Conservation (phyloP, 2,113 vertebrate species). For the Paradisaea rubra region DNA sequence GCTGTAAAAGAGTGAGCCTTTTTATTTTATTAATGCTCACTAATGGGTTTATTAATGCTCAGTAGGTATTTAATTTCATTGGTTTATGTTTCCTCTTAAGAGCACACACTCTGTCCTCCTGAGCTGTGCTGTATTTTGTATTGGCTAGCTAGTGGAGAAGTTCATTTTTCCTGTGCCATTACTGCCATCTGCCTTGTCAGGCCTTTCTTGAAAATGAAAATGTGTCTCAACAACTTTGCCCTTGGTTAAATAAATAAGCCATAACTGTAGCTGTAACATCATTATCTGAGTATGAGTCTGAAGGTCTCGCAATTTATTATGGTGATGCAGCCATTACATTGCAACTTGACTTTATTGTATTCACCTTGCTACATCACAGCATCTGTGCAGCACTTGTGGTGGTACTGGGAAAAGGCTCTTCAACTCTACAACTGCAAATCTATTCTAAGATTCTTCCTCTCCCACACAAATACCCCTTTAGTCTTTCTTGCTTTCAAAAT, state of each 20-base stretch:
- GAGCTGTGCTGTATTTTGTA: neutral
- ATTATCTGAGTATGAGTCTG: conserved; percentile 28
- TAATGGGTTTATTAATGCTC: conserved; percentile 54
- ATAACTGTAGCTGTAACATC: conserved; percentile 18
- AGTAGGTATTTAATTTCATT: conserved; percentile 7
- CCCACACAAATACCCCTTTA: neutral
- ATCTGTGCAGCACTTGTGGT: neutral
- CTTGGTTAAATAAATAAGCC: conserved; percentile 60
- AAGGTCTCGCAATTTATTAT: conserved; percentile 45
- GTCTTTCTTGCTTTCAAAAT: neutral
- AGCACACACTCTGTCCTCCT: neutral
- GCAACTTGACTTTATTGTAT: conserved; percentile 22
- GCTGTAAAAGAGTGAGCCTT: neutral
- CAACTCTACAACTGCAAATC: neutral
- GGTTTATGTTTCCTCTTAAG: neutral
- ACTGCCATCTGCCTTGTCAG: conserved; percentile 31
- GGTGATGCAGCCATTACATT: neutral
- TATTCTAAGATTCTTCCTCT: neutral
- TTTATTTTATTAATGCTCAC: conserved; percentile 39
- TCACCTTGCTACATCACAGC: conserved; percentile 10
- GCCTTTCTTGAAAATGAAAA: conserved; percentile 24
- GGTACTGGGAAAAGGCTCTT: neutral
- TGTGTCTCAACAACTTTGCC: conserved; percentile 26
- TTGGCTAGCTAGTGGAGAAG: neutral
- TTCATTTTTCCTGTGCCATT: conserved; percentile 9